phyloP scores from a whole-genome alignment of 2,113 vertebrate species.

The Argyrosomus japonicus region DNA sequence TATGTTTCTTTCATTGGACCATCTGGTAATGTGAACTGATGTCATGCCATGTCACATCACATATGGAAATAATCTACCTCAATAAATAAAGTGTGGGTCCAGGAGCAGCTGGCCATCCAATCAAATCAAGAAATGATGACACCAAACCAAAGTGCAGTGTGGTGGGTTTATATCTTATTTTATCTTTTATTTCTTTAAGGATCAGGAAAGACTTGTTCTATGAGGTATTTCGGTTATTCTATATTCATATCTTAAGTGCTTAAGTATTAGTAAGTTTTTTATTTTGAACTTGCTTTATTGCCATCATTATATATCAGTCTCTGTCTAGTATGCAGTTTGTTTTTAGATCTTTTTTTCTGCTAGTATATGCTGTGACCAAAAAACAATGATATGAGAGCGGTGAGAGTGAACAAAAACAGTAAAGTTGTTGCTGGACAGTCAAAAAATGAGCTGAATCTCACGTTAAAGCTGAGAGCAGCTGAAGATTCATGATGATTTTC shows the following conservation, averaged over 20 bases:
- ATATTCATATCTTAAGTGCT: not conserved
- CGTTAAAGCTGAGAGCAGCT: too few species aligned
- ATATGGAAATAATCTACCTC: conserved; percentile 27
- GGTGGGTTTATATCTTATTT: not conserved
- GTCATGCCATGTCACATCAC: conserved; percentile 12
- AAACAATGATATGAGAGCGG: too few species aligned
- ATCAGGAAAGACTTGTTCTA: not conserved
- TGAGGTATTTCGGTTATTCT: not conserved
- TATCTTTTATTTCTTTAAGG: not conserved
- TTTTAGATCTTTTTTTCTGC: too few species aligned
- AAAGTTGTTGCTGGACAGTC: too few species aligned
- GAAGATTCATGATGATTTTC: too few species aligned
- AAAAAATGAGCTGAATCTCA: too few species aligned
- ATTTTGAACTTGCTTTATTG: too few species aligned
- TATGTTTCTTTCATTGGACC: conserved; percentile 28
- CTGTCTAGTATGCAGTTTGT: too few species aligned
- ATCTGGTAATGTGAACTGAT: conserved; percentile 16
- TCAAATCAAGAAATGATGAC: not conserved
- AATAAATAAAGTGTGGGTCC: conserved; percentile 27
- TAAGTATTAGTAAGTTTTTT: too few species aligned
- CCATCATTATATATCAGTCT: too few species aligned
- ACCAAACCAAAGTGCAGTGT: not conserved
- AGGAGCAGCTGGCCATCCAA: conserved; percentile 9
- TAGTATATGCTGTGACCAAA: too few species aligned
- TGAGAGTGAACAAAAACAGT: too few species aligned